phyloP scores from a whole-genome alignment of 1,140 invertebrate species.

The Hyposmocoma kahamanoa region DNA sequence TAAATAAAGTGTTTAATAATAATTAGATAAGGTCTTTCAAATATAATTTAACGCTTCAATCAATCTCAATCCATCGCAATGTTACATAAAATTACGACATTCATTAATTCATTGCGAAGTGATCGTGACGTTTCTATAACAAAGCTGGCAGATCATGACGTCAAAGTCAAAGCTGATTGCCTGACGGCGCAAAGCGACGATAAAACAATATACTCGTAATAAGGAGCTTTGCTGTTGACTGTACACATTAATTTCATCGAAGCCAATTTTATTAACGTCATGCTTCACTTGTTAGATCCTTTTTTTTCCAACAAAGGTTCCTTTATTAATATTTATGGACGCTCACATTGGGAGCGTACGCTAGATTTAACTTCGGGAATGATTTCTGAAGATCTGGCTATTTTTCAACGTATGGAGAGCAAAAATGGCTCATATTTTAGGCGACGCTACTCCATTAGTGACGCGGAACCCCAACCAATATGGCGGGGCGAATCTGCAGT shows the following conservation, averaged over 20 bases:
- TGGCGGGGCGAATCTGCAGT: slow-evolving; percentile 61
- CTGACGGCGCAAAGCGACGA: too few relatives aligned
- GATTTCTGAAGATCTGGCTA: slow-evolving; percentile 42
- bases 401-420: slow-evolving; percentile 53
- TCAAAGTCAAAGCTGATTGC: too few relatives aligned
- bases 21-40: too few relatives aligned
- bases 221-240: neutral
- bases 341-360: neutral
- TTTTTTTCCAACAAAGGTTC: neutral
- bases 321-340: neutral
- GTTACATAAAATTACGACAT: too few relatives aligned
- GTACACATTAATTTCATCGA: neutral
- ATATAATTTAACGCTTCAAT: too few relatives aligned
- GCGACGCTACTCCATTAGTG: slow-evolving; percentile 62
- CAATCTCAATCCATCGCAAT: too few relatives aligned
- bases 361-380: slow-evolving; percentile 44
- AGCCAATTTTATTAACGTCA: neutral
- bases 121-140: too few relatives aligned
- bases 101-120: too few relatives aligned
- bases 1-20: too few relatives aligned
- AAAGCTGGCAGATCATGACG: too few relatives aligned
- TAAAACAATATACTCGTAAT: too few relatives aligned
- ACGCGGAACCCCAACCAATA: slow-evolving; percentile 56
- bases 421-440: slow-evolving; percentile 63
- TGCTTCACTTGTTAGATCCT: neutral